Base-by-base conservation (phyloP, 2,797 vertebrate genomes). In the Oreortyx pictus region DNA sequence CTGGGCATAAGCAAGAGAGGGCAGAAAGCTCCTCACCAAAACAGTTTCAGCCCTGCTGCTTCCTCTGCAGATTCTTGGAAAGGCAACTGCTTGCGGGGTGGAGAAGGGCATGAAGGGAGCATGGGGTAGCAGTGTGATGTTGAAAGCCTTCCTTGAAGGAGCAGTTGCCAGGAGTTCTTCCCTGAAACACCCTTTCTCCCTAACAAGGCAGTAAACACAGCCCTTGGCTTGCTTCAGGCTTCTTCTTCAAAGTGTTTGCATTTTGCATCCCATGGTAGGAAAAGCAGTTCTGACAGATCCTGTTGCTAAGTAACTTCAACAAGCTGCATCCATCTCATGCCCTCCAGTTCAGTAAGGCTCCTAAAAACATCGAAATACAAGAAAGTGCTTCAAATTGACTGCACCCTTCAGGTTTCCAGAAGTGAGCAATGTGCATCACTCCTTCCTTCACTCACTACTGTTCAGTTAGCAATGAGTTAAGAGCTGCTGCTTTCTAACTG, bases 101-200 rank as follows among this genome's bases (percentile, higher is more conserved):
- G 39, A 13, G 66, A 64, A 37, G 46, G 27, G 27, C 9, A 41
- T 2, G 0, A 47, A 7, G 2, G 18, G 44, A 65, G 3, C 3
- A 8, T 20, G 19, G 60, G 13, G 24, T 19, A 44, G 13, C 31
- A 29, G 2, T 2, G 43, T 72, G 27, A 47, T 16, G 4, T 19
- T 54, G 3, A 41, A 82, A 82, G 14, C 12, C 24, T 4, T 47
- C 15, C 80, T 49, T 57, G 23, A 88, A 87, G 50, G 3, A 37
- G 4, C 15, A 85, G 46, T 33, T 37, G 3, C 56, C 71, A 46
- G 11, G 2, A 61, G n/a, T 23, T 14, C 74, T 87, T 80, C 23
- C 44, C 64, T 46, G 72, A 79, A 91, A 20, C 7, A 29, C 20
- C 4, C 7, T 77, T 24, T 71, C 5, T 0, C 23, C 44, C 3